Conservation (phyloP, 2,888 invertebrate species). For the Agrotis segetum region DNA sequence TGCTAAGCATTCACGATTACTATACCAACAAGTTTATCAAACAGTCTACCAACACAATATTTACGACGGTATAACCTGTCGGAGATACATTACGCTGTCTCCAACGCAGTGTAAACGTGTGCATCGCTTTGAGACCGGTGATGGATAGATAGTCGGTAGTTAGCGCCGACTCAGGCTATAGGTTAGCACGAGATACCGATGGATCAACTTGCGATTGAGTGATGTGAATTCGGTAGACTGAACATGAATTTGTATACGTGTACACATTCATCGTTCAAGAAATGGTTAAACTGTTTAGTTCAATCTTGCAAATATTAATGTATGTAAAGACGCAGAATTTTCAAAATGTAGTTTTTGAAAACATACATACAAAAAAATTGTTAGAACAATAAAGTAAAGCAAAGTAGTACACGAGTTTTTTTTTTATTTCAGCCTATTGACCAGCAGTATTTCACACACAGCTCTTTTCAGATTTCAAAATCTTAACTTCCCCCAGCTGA, state of each 20-base stretch:
- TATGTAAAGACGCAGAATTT: no score
- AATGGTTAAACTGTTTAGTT: background rate
- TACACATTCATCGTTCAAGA: background rate
- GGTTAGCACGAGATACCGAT: conserved; percentile 33
- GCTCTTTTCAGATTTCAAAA: background rate
- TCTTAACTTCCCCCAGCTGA: background rate
- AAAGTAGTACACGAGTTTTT: no score
- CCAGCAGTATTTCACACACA: background rate
- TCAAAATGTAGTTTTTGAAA: no score
- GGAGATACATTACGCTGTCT: conserved; percentile 29
- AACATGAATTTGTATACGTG: conserved; percentile 4
- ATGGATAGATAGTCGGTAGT: conserved; percentile 39
- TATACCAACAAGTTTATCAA: no score
- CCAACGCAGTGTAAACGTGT: conserved; percentile 34
- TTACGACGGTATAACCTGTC: conserved; percentile 21
- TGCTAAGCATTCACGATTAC: no score
- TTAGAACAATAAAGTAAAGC: no score
- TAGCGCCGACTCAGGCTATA: conserved; percentile 23
- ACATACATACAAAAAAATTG: no score
- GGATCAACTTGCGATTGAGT: conserved; percentile 38
- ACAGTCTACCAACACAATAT: conserved; percentile 6
- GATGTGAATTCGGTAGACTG: conserved; percentile 22
- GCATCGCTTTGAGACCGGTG: conserved; percentile 40
- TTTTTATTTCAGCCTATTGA: background rate
- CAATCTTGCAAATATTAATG: no score